Percentiles rank a stretch among this genome's conserved stretches.
Conservation (phyloP, 2,113 vertebrate genomes). For the Onychorhynchus coronatus region DNA sequence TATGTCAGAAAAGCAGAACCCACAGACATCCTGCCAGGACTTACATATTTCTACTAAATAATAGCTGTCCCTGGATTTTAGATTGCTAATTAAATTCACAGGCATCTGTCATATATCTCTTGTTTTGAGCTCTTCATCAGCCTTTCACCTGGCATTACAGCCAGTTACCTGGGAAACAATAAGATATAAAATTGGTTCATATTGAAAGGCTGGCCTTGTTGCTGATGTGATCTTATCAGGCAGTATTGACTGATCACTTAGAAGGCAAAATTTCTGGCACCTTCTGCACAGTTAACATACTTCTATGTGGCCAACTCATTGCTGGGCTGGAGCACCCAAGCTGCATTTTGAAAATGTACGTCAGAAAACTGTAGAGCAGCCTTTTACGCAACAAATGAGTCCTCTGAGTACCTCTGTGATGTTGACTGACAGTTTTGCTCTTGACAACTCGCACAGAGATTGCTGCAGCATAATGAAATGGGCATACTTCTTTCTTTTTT, state of each 20-base stretch:
- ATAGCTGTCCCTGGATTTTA: neutral
- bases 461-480: neutral
- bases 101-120: neutral
- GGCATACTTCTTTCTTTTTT: neutral
- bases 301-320: neutral
- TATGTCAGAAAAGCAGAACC: neutral
- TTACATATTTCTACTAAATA: neutral
- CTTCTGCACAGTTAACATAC: neutral
- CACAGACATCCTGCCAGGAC: neutral
- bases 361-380: neutral
- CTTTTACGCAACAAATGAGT: neutral
- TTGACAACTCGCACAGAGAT: neutral
- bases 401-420: neutral
- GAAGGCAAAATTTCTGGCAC: conserved; percentile 6
- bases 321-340: neutral
- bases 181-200: conserved; percentile 45
- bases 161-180: conserved; percentile 8
- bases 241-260: conserved; percentile 57
- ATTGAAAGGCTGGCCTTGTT: conserved; percentile 28
- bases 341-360: neutral
- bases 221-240: conserved; percentile 64
- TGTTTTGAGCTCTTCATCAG: neutral
- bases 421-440: neutral
- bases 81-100: neutral
- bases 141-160: neutral